Base-by-base conservation (phyloP, 1,140 invertebrate species). In the Melitaea cinxia region DNA sequence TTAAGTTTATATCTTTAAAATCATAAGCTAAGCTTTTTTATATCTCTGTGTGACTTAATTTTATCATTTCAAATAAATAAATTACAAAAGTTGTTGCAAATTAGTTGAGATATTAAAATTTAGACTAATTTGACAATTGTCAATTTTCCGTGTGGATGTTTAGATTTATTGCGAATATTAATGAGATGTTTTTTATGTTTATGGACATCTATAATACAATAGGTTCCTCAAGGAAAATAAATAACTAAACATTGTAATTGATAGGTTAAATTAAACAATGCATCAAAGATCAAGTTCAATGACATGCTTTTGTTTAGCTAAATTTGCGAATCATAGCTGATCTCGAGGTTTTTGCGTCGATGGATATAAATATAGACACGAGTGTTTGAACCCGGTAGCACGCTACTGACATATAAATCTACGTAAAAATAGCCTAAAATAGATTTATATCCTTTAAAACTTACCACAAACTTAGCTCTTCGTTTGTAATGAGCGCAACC, bases 381-480 rank as follows among this genome's bases (percentile, higher is more conserved):
- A 42, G 52, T 77, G 57, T 80, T 80, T 68, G 65, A 77, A 78
- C 65, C 65, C 60, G 47, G 65, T 55, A 54, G 63, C 59, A 21
- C 23, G 17, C n/a, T 45, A 10, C 15, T 47, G 47, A 21, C 19
- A n/a, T 5, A n/a, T 21, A 12, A 15, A 39, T 23, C 21, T 56
- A 45, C 23, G 19, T 45, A n/a, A 21, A 12, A n/a, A 47, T 12
- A 17, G 19, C 42, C 10, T 21, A 47, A 47, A 47, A 47, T 47
- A 47, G 42, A 56, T 15, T 56, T 50, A 15, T 42, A 26, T 23
- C 14, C 10, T 15, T 50, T 45, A 55, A 26, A 70, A 92, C 94
- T 94, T 91, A 96, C 95, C 88, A 96, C 95, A 91, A 96, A 96
- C 91, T 96, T 96, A 3, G 95, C 95, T 78, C 94, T 94, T 76